Evolutionary conservation across 1,140 invertebrate species (phyloP).

Genomic region (Aphelenchoides avenae): DNA sequence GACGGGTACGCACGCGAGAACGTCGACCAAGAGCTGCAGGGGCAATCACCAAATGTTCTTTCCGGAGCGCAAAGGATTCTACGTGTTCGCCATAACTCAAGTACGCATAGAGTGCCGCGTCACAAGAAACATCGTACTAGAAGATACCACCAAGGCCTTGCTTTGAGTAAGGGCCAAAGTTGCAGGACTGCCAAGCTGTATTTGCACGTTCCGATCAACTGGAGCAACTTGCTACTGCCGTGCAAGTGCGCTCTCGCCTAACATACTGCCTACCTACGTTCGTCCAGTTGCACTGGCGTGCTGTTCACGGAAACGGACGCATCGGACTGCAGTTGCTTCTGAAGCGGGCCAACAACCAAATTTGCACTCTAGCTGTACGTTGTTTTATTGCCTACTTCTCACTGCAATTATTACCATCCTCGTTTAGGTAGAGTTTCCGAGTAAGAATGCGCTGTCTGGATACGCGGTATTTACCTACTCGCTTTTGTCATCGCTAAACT

Average conservation of each 20-base stretch:
- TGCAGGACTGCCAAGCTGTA: constrained; percentile 31
- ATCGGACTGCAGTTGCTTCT: constrained; percentile 26
- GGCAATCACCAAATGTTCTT: too few relatives aligned
- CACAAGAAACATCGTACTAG: background rate
- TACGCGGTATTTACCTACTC: constrained; percentile 29
- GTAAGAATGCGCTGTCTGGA: constrained; percentile 21
- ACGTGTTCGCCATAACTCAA: constrained; percentile 24
- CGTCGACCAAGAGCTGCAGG: too few relatives aligned
- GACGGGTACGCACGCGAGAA: too few relatives aligned
- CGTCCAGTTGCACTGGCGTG: constrained; percentile 26
- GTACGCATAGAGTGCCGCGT: constrained; percentile 3
- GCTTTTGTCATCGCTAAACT: constrained; percentile 22
- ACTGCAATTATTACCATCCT: background rate
- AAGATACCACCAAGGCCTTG: background rate
- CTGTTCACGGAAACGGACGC: constrained; percentile 8
- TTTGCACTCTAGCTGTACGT: constrained; percentile 21
- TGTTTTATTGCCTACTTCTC: background rate
- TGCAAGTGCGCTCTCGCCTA: constrained; percentile 14
- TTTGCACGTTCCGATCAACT: constrained; percentile 29
- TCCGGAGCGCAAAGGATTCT: too few relatives aligned
- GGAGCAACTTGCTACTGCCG: constrained; percentile 7
- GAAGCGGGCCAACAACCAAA: constrained; percentile 26
- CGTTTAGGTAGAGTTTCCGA: constrained; percentile 17
- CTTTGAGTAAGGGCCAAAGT: background rate
- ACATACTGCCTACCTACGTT: constrained; percentile 30